Conservation (phyloP, 2,888 invertebrate species). For the Anthophora plumipes region DNA sequence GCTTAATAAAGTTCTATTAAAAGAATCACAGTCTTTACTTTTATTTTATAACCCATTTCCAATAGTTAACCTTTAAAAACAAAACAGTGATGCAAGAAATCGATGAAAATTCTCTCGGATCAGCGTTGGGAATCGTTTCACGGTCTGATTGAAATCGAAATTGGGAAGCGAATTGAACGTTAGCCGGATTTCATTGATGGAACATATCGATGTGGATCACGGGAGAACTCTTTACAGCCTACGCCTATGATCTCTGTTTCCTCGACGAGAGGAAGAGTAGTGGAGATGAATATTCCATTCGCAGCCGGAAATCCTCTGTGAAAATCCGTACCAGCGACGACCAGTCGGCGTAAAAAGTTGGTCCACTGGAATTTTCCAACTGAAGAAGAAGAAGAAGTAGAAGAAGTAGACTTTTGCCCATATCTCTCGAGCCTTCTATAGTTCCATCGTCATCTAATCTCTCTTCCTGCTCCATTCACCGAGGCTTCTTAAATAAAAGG, state of each 20-base stretch:
- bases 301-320: slow-evolving; percentile 43
- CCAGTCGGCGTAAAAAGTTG: slow-evolving; percentile 1
- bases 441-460: slow-evolving; percentile 11
- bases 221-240: slow-evolving; percentile 1
- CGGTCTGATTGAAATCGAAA: not conserved
- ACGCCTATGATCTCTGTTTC: slow-evolving; percentile 7
- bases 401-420: slow-evolving; percentile 30
- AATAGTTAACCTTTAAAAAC: too few relatives aligned
- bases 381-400: too few relatives aligned
- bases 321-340: slow-evolving; percentile 47
- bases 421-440: slow-evolving; percentile 29
- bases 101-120: not conserved
- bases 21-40: too few relatives aligned
- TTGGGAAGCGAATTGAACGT: not conserved
- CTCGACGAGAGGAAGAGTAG: not conserved
- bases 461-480: not conserved
- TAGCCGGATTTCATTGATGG: slow-evolving; percentile 24
- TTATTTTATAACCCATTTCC: too few relatives aligned
- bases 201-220: slow-evolving; percentile 14
- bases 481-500: slow-evolving; percentile 33
- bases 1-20: too few relatives aligned
- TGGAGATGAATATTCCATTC: slow-evolving; percentile 57
- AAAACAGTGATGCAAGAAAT: not conserved
- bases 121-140: not conserved
- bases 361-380: slow-evolving; percentile 42